Evolutionary conservation across 2,888 invertebrate genomes (phyloP), one percentile per base, ranked within the genome.

Genomic region (Chelonus formosanus): DNA sequence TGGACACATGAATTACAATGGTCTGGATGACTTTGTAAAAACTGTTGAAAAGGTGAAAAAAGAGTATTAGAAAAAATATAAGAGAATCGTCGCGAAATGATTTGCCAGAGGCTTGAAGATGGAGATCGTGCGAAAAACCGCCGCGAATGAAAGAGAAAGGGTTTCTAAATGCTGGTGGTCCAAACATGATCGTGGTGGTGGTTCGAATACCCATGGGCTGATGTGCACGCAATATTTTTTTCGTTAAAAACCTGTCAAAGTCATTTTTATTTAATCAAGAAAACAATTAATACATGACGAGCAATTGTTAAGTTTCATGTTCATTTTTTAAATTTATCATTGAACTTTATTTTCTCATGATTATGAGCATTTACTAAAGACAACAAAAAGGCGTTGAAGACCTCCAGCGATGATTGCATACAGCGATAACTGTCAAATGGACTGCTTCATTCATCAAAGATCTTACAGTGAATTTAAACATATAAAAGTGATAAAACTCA

Each of bases 91-190:
- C 44, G 54, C 47, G 47, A 54, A 32, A 63, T 34, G 48, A 62
- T 44, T 52, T 43, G 47, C 52, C 40, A 56, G 63, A 62, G 55
- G 54, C 62, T 53, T 32, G 32, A 52, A 52, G 32, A 52, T 52
- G 52, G 34, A 48, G 65, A 71, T 69, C 70, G 70, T 69, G 71
- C 68, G 70, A 69, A 71, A 69, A 67, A 68, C 59, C 68, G 67
- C 57, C 65, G 68, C 63, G 66, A 57, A 70, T 73, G 72, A 75
- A 73, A 68, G 71, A 67, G 70, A 59, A 65, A 52, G 64, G 50
- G 43, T 32, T 6, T 45, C 45, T 62, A 69, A 71, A 68, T 68
- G 64, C 71, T 73, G 76, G 74, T 76, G 75, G 74, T 76, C 75
- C 72, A 70, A 72, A 73, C 71, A 70, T 70, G 67, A 66, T 70